Conservation (phyloP, 2,888 invertebrate species). For the Eutolmus rufibarbis region DNA sequence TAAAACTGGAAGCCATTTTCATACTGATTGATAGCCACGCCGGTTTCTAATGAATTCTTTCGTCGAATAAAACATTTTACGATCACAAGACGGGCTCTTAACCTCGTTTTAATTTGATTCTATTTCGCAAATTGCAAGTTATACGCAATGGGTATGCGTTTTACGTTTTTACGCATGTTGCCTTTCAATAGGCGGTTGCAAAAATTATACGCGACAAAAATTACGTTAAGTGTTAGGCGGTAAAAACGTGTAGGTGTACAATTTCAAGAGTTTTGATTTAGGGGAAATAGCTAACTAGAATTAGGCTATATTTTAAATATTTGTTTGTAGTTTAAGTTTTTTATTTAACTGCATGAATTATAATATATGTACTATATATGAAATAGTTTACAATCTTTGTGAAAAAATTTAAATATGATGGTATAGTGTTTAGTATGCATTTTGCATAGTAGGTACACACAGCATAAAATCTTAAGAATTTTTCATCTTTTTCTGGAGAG, state of each 20-base stretch:
- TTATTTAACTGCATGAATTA: too few relatives aligned
- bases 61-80: slow-evolving; percentile 19
- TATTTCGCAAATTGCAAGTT: background rate
- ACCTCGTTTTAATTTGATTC: slow-evolving; percentile 26
- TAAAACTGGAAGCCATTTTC: slow-evolving; percentile 1
- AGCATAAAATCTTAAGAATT: too few relatives aligned
- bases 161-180: background rate
- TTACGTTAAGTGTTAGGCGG: background rate
- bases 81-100: slow-evolving; percentile 2
- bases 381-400: too few relatives aligned
- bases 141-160: background rate
- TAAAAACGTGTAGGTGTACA: background rate
- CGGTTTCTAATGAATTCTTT: slow-evolving; percentile 16
- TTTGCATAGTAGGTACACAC: too few relatives aligned
- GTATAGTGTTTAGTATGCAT: too few relatives aligned
- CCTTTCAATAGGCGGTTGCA: background rate
- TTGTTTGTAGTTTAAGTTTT: background rate
- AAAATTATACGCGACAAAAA: background rate
- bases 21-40: background rate
- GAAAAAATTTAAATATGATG: too few relatives aligned
- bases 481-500: too few relatives aligned
- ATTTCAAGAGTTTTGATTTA: background rate
- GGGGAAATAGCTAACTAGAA: background rate
- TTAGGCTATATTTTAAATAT: background rate
- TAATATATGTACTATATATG: too few relatives aligned